Evolutionary conservation across 2,797 vertebrate species (phyloP).

Genomic region (Tinamus major): DNA sequence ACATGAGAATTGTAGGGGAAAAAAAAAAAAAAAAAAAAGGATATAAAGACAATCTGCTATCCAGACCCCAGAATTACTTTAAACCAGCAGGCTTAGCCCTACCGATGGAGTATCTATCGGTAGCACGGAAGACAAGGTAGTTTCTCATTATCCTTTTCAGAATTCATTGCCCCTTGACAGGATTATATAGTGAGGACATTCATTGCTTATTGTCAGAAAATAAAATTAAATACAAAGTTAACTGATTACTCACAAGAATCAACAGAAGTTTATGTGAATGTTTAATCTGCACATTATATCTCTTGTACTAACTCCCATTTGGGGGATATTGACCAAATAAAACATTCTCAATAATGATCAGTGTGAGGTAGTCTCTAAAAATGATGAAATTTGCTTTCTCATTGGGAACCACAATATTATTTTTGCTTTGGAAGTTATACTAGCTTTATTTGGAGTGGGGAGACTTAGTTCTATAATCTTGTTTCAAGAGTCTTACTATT

Average conservation of each 20-base stretch:
- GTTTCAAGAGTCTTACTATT: background rate
- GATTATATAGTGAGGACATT: background rate
- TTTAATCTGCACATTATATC: background rate
- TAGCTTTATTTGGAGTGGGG: background rate
- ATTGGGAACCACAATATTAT: background rate
- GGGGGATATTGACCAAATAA: background rate
- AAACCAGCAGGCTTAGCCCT: background rate
- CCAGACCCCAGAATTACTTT: background rate
- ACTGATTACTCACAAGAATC: background rate
- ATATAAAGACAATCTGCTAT: background rate
- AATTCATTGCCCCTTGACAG: background rate
- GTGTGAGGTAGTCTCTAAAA: background rate
- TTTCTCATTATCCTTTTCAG: background rate
- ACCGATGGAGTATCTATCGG: too few species aligned
- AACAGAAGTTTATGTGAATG: background rate
- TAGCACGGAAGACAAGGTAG: background rate
- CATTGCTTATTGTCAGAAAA: background rate
- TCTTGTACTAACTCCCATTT: background rate
- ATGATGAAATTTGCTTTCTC: background rate
- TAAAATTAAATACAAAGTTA: background rate
- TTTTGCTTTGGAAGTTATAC: background rate
- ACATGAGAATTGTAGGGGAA: fast-evolving
- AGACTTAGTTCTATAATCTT: background rate
- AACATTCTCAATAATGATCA: background rate
- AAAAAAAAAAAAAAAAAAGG: too few species aligned